A percentile compares a stretch with the other conserved stretches of the same genome.
Conservation (phyloP, 2,888 invertebrate genomes). For the Acronicta alni region DNA sequence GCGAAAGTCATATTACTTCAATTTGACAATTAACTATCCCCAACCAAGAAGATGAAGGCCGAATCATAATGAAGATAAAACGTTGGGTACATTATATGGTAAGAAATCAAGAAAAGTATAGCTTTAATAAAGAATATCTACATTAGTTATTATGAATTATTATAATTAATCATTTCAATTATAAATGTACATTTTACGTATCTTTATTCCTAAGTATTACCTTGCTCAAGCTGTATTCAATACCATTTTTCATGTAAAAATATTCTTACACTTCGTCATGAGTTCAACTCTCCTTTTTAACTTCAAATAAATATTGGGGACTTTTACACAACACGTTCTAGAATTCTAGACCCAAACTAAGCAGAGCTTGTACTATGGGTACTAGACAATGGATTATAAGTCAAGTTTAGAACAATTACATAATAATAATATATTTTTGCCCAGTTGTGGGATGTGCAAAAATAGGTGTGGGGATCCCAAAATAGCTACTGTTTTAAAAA, state of each 20-base stretch:
- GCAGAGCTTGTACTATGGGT: too few relatives aligned
- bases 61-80: background rate
- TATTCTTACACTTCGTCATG: background rate
- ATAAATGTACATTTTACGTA: conserved; percentile 11
- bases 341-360: too few relatives aligned
- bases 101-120: conserved; percentile 38
- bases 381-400: too few relatives aligned
- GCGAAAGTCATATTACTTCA: too few relatives aligned
- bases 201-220: conserved; percentile 8
- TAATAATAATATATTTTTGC: too few relatives aligned
- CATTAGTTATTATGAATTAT: conserved; percentile 24
- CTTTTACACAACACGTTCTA: too few relatives aligned
- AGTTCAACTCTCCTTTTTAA: conserved; percentile 13
- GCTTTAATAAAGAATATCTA: conserved; percentile 56
- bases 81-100: conserved; percentile 3
- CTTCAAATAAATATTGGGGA: too few relatives aligned
- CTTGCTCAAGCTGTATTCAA: conserved; percentile 33
- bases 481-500: too few relatives aligned
- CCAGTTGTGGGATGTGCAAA: background rate
- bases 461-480: too few relatives aligned
- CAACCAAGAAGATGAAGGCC: too few relatives aligned
- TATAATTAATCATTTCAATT: conserved; percentile 6
- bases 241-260: background rate
- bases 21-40: too few relatives aligned
- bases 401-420: too few relatives aligned